These are phyloP conservation scores for Dufourea novaeangliae DNA, from an alignment of 1,140 invertebrate species.

Conservation along the genomic window DNA sequence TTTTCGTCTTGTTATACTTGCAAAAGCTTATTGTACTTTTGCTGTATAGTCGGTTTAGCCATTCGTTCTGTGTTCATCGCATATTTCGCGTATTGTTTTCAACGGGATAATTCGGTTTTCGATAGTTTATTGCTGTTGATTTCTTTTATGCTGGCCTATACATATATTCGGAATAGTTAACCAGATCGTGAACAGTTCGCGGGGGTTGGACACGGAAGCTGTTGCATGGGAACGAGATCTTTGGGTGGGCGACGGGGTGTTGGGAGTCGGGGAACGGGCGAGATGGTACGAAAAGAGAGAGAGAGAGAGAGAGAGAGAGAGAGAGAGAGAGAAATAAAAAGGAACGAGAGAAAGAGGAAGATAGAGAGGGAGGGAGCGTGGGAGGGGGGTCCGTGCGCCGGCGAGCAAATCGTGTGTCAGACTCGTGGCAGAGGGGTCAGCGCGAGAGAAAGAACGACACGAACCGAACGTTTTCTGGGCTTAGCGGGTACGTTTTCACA, in stretches of 20 bases:
- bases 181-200: not conserved
- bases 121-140: too few species aligned
- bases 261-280: constrained; percentile 29
- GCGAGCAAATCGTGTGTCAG: constrained; percentile 77
- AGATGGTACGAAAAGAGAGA: constrained; percentile 26
- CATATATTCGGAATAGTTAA: not conserved
- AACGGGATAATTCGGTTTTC: too few species aligned
- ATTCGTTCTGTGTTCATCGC: too few species aligned
- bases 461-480: constrained; percentile 74
- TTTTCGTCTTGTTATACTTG: too few species aligned
- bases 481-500: constrained; percentile 75
- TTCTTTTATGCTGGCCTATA: not conserved
- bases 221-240: constrained; percentile 25
- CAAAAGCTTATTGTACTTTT: too few species aligned
- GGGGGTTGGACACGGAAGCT: constrained; percentile 26
- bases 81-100: too few species aligned
- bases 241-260: constrained; percentile 10
- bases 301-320: not conserved
- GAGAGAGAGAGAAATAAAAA: not conserved
- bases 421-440: constrained; percentile 79
- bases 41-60: too few species aligned
- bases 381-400: constrained; percentile 63
- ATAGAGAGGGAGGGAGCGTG: constrained; percentile 17
- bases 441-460: constrained; percentile 77
- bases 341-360: not conserved